Evolutionary conservation across 2,797 vertebrate genomes (phyloP), one percentile per base, ranked within the genome.

Genomic region (Malacoraja senta): DNA sequence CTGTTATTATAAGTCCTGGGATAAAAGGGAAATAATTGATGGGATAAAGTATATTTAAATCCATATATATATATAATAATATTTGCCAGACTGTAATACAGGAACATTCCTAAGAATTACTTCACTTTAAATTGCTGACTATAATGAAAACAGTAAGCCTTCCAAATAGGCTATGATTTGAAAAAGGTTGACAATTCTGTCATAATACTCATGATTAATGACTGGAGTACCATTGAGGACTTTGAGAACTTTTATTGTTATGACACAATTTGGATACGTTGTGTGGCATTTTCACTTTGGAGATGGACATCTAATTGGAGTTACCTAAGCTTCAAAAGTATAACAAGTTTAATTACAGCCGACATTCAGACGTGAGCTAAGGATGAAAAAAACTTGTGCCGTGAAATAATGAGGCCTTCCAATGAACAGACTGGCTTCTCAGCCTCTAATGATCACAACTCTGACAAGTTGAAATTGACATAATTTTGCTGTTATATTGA

Each of bases 301-400:
- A 92, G 90, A 92, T 92, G 71, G 90, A 92, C 71, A 76, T 92
- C 90, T 92, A 92, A 92, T 92, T 92, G 72, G 90, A 92, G 90
- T n/a, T 76, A 44, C 35, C 44, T 76, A 76, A 92, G 90, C 90
- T 74, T 76, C 12, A 44, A 74, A 76, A 74, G 68, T 92, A 92
- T 92, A 71, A 92, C 71, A 92, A 76, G 90, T 92, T 92, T 92
- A 92, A 92, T 92, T 92, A 76, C n/a, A 92, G 90, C 72, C 8
- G 90, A 92, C 71, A 92, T 76, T 76, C 58, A 76, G 90, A 92
- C 38, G 72, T 92, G 90, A 92, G 90, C 90, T 92, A 53, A 76
- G 44, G 72, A 92, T 29, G 53, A 91, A 58, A 58, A 92, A 53
- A 74, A 44, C 26, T 76, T 92, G 71, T 92, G 90, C 90, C 90